Evolutionary conservation across 1,140 invertebrate genomes (phyloP), one percentile per base, ranked within the genome.

Genomic region (Ceratoteleas bidentatus): DNA sequence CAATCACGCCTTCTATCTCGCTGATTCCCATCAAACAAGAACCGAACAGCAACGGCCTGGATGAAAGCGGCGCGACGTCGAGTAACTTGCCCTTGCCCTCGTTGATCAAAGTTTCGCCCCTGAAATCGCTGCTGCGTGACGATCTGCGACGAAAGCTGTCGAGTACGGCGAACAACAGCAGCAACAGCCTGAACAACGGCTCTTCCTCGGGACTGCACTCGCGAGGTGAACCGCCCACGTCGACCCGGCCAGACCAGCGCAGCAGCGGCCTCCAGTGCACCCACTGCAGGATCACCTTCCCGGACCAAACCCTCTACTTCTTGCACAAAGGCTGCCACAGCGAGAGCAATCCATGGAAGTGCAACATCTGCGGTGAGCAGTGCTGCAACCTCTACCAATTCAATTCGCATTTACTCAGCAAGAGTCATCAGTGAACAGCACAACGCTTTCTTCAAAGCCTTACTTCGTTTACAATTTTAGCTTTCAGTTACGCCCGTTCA

Each of bases 261-360:
- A 91, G 88, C 47, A 92, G 88, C 84, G 92, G 92, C 16, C 92
- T 96, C 38, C 94, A 96, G 84, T 98, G 96, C 88, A 93, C 94
- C 14, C 97, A 97, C 88, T 99, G 98, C 91, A 95, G 96, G 77
- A 98, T 99, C 77, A 95, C 97, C 6, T 99, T 98, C 91, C 96
- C 97, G 1, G 98, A 99, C 92, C 96, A 96, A 86, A 99, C 97
- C 0, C 93, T 99, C 34, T 99, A 99, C 92, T 98, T 99, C 91
- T 93, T 99, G 54, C 98, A 99, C 92, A 99, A 98, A 92, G 98
- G 98, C 76, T 97, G 98, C 89, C 98, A 99, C 92, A 98, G 97
- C 79, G 96, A 98, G 84, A 96, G 97, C 75, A 98, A 99, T 92
- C 98, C 98, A 0, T 99, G 97, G 97, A 98, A 98, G 90, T 99